Evolutionary conservation across 2,113 vertebrate genomes (phyloP).

Genomic region (Bufo gargarizans): DNA sequence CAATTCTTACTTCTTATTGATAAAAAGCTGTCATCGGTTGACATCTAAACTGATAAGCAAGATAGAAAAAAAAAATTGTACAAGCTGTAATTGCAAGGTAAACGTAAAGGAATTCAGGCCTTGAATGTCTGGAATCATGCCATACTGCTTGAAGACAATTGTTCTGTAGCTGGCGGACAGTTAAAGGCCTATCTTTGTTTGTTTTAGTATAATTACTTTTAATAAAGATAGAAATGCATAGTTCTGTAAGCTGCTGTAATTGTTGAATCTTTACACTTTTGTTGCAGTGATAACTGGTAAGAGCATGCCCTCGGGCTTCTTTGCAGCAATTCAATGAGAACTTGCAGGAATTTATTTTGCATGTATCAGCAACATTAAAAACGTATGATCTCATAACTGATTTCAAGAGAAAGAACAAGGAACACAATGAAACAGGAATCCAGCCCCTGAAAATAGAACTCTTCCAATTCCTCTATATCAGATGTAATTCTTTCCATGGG

Average conservation of each 20-base stretch:
- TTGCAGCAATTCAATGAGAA: neutral
- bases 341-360: neutral
- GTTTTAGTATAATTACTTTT: neutral
- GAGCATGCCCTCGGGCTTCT: neutral
- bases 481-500: slow-evolving; percentile 34
- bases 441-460: neutral
- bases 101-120: neutral
- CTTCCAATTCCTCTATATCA: neutral
- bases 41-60: no score
- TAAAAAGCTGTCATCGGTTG: no score
- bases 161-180: neutral
- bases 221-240: neutral
- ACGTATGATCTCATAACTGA: slow-evolving; percentile 8
- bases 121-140: neutral
- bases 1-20: no score
- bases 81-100: neutral
- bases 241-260: neutral
- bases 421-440: neutral
- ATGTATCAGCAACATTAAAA: neutral
- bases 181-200: neutral
- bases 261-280: neutral
- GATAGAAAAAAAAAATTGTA: neutral
- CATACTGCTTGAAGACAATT: neutral
- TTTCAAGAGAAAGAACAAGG: neutral
- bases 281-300: neutral